These are phyloP conservation scores for Noctua fimbriata DNA, from an alignment of 2,888 invertebrate genomes.

Conservation along the genomic window DNA sequence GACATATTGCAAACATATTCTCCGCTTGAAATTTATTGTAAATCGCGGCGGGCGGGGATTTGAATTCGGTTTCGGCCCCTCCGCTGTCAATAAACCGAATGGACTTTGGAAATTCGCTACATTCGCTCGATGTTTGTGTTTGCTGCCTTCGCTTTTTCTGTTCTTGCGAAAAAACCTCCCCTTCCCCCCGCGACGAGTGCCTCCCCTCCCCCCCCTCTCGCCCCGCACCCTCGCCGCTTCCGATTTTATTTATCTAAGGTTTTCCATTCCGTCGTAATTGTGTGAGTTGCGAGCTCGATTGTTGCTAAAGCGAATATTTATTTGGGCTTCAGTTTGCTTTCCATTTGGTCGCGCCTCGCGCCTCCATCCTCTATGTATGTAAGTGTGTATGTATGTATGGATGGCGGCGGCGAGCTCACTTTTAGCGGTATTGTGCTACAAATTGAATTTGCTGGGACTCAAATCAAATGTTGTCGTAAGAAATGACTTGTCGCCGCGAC, in stretches of 20 bases:
- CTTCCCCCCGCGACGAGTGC: conserved; percentile 27
- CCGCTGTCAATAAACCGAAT: conserved; percentile 88
- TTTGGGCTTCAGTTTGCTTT: conserved; percentile 87
- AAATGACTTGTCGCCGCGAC: conserved; percentile 85
- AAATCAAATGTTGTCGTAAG: conserved; percentile 88
- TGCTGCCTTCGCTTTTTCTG: conserved; percentile 86
- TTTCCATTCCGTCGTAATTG: conserved; percentile 89
- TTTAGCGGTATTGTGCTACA: conserved; percentile 82
- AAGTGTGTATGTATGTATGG: conserved; percentile 37
- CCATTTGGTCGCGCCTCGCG: conserved; percentile 72
- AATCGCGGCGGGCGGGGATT: conserved; percentile 86
- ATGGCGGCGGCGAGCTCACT: conserved; percentile 53
- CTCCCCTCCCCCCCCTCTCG: conserved; percentile 39
- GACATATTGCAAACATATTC: conserved; percentile 89
- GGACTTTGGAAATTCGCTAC: conserved; percentile 89
- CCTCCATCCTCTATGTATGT: conserved; percentile 37
- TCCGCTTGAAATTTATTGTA: conserved; percentile 89
- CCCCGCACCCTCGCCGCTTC: conserved; percentile 75
- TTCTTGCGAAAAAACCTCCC: conserved; percentile 77
- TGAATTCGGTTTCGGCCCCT: conserved; percentile 77
- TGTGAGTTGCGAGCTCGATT: conserved; percentile 88
- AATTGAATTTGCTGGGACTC: conserved; percentile 87
- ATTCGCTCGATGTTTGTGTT: conserved; percentile 87
- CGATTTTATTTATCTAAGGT: conserved; percentile 89
- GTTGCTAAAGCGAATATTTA: conserved; percentile 90